These are phyloP conservation scores for Thomomys bottae DNA, from an alignment of 2,113 vertebrate genomes.

Conservation along the genomic window DNA sequence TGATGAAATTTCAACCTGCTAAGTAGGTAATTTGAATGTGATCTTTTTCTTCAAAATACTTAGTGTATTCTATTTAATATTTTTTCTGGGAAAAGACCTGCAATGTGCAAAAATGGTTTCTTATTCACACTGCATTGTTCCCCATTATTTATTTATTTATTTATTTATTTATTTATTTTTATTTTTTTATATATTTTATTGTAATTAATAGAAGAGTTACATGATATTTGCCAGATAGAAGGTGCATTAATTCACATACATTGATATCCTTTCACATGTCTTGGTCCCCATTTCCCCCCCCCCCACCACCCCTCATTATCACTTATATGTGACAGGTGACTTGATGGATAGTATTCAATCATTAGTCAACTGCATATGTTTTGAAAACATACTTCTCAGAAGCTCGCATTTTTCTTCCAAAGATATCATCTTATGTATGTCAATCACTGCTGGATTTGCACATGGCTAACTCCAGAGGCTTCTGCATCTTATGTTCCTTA, in stretches of 20 bases:
- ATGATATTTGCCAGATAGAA: no score
- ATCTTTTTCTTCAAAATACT: background rate
- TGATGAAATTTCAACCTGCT: background rate
- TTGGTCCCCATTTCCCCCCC: no score
- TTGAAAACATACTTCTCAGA: background rate
- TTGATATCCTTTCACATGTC: no score
- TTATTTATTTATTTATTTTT: no score
- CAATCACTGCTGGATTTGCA: background rate
- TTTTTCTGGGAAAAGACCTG: background rate
- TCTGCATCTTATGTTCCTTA: background rate
- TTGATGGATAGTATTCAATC: background rate
- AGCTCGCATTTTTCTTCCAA: constrained; percentile 13
- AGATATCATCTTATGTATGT: background rate
- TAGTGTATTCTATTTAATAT: background rate
- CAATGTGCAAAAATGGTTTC: background rate
- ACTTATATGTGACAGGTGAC: background rate
- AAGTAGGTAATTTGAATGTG: background rate
- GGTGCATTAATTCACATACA: no score
- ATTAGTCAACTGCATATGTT: background rate
- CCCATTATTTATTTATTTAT: no score
- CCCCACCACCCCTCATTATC: no score
- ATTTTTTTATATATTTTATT: no score
- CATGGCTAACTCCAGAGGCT: background rate
- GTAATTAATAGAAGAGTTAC: no score
- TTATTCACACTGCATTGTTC: background rate